Evolutionary conservation across 2,888 invertebrate species (phyloP), one percentile per base, ranked within the genome.

Genomic region (Seladonia tumulorum): DNA sequence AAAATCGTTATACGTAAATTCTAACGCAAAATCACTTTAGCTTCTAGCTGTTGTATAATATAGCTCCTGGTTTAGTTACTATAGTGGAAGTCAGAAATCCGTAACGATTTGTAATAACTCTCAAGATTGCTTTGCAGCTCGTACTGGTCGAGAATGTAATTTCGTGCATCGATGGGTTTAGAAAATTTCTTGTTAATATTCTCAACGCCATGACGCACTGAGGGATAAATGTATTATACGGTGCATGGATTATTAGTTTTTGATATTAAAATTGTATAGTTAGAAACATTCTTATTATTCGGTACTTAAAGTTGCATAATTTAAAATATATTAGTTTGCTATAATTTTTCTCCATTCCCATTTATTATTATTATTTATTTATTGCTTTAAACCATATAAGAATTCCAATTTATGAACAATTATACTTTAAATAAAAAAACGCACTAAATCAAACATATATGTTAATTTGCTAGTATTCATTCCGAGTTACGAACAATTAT

Each of bases 161-260:
- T 89, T 89, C 85, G 76, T 81, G 89, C 87, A 79, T 81, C 88
- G 87, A 71, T 74, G 83, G 47, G 79, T 82, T 79, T 49, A 77
- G 79, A 83, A 87, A 89, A 85, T 88, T 83, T 82, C 87, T 53
- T 77, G 76, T 70, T 77, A 76, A 75, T 80, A 85, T 88, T 86
- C 76, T 72, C 73, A 73, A 72, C 68, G 66, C 60, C 63, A 25
- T 76, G 49, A 72, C 25, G 42, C 35, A 66, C 39, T 14, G n/a
- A 53, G 5, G 18, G 10, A 22, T 60, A 25, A 57, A 71, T 22
- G 74, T 42, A 79, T 73, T 70, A 68, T 45, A 73, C 78, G 74
- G 76, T 80, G n/a, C 78, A 79, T 75, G 71, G 82, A 88, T 83
- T 81, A 81, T 77, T 85, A 75, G 68, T 79, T 82, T 18, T 7